Evolutionary conservation across 2,888 invertebrate species (phyloP).

Genomic region (Acanthosepion pharaonis): DNA sequence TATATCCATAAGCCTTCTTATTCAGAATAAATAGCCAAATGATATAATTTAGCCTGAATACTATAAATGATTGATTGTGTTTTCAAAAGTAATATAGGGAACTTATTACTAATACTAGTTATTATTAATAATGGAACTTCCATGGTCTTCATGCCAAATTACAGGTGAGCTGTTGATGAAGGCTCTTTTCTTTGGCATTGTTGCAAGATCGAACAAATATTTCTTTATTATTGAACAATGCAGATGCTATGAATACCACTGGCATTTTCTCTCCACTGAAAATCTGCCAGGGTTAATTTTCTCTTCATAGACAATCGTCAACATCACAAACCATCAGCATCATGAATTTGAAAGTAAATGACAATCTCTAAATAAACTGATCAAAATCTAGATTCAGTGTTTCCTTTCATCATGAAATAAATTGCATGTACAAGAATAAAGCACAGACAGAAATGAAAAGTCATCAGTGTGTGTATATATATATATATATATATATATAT

Average conservation of each 20-base stretch:
- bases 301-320: neutral
- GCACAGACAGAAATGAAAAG: no score
- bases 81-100: no score
- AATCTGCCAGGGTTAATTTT: neutral
- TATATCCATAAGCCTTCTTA: no score
- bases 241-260: neutral
- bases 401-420: neutral
- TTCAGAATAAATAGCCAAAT: no score
- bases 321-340: neutral
- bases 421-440: no score
- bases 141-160: neutral
- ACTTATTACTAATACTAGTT: no score
- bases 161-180: neutral
- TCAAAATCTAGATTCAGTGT: neutral
- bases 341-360: neutral
- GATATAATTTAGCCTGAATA: no score
- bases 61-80: no score
- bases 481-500: no score
- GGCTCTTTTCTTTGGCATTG: neutral
- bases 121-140: no score
- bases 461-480: no score
- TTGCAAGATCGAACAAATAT: constrained; percentile 16
- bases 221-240: neutral
- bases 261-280: neutral
- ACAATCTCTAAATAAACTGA: neutral